Conservation (phyloP, 2,797 vertebrate genomes). For the Acomys russatus region DNA sequence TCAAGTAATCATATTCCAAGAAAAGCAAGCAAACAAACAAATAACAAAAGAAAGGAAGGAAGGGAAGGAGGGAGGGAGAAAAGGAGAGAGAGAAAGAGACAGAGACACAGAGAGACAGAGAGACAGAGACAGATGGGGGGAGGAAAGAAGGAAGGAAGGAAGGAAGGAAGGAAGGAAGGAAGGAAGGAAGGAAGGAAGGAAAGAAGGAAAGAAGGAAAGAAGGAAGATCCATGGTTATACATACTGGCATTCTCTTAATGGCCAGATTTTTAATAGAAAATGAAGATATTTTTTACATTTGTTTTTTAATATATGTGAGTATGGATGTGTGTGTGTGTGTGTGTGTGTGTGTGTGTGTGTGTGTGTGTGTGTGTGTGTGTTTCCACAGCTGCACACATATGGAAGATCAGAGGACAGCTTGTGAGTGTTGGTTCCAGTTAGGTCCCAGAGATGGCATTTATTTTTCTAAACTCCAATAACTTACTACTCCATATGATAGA, state of each 20-base stretch:
- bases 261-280: not conserved
- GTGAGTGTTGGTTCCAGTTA: not conserved
- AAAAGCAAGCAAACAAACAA: not conserved
- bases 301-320: not conserved
- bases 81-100: too few species aligned
- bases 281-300: not conserved
- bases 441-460: not conserved
- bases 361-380: not conserved
- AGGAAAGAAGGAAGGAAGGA: too few species aligned
- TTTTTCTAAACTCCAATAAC: not conserved
- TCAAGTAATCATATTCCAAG: constrained; percentile 29
- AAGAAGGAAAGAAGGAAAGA: too few species aligned
- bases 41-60: too few species aligned
- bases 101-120: too few species aligned
- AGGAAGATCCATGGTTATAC: not conserved
- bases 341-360: not conserved
- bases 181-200: too few species aligned
- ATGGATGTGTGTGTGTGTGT: fast-evolving
- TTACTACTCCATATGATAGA: not conserved
- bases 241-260: constrained; percentile 22
- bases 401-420: not conserved
- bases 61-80: too few species aligned
- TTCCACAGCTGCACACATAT: not conserved
- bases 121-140: too few species aligned
- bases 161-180: too few species aligned